These are phyloP conservation scores for Dorcus hopei DNA, from an alignment of 2,888 invertebrate genomes.

Conservation along the genomic window DNA sequence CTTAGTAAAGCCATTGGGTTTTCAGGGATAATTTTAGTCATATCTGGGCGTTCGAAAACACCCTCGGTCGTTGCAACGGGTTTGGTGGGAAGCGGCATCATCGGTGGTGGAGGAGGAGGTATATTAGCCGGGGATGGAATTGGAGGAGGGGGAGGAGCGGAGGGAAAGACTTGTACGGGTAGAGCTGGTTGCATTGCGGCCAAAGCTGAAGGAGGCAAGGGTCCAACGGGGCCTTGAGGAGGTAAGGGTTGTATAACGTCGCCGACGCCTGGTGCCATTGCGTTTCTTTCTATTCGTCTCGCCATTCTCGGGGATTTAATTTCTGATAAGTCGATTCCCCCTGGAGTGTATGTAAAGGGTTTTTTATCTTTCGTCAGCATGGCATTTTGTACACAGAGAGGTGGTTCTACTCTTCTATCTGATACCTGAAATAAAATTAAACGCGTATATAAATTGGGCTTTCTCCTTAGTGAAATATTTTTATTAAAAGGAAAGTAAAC, in stretches of 20 bases:
- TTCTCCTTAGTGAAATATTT: too few species aligned
- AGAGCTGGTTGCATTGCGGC: conserved; percentile 62
- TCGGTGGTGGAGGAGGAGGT: conserved; percentile 55
- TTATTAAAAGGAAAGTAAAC: too few species aligned
- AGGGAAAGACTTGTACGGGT: conserved; percentile 62
- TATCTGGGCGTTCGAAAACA: conserved; percentile 65
- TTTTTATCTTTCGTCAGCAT: conserved; percentile 96
- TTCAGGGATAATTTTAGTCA: conserved; percentile 63
- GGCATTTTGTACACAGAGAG: conserved; percentile 86
- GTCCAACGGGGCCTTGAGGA: conserved; percentile 39
- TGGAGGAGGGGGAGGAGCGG: conserved; percentile 54
- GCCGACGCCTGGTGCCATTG: conserved; percentile 65
- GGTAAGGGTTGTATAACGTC: conserved; percentile 51
- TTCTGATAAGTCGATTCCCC: conserved; percentile 86
- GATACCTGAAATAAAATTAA: conserved; percentile 9
- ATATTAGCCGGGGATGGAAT: conserved; percentile 53
- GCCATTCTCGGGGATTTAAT: conserved; percentile 89
- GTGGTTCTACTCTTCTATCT: conserved; percentile 59
- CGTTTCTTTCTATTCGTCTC: conserved; percentile 69
- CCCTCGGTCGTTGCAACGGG: conserved; percentile 51
- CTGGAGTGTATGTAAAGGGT: conserved; percentile 94
- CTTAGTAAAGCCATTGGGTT: conserved; percentile 69
- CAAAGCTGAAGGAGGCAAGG: conserved; percentile 61
- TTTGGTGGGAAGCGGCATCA: conserved; percentile 55
- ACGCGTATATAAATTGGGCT: background rate